These are phyloP conservation scores for Verasper variegatus DNA, from an alignment of 2,113 vertebrate genomes.

Conservation along the genomic window DNA sequence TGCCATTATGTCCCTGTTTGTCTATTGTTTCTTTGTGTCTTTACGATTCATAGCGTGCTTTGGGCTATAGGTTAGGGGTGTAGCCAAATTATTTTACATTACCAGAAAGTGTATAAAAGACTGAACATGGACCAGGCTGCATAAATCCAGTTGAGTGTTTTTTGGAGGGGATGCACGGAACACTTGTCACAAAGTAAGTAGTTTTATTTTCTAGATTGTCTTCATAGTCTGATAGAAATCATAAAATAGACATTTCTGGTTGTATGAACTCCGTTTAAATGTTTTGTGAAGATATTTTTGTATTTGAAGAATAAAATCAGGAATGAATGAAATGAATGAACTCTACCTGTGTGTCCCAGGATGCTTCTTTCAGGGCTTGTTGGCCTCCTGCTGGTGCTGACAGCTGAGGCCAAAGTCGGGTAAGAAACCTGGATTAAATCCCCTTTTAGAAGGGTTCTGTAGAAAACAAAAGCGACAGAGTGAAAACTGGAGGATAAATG, in stretches of 20 bases:
- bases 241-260: neutral
- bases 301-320: neutral
- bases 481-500: too few species aligned
- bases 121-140: neutral
- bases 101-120: slow-evolving; percentile 27
- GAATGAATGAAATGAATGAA: neutral
- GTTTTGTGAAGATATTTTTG: neutral
- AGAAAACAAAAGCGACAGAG: too few species aligned
- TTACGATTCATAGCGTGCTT: neutral
- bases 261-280: neutral
- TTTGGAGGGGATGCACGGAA: slow-evolving; percentile 26
- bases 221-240: too few species aligned
- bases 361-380: slow-evolving; percentile 61
- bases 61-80: slow-evolving; percentile 43
- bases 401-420: slow-evolving; percentile 76
- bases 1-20: too few species aligned
- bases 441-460: too few species aligned
- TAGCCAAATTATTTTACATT: slow-evolving; percentile 53
- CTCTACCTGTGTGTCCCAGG: slow-evolving; percentile 49
- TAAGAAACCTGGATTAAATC: slow-evolving; percentile 65
- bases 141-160: neutral
- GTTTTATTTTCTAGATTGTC: neutral
- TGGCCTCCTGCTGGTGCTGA: slow-evolving; percentile 69
- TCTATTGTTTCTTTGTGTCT: neutral
- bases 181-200: slow-evolving; percentile 28